Base-by-base conservation (phyloP, 2,888 invertebrate species). In the Dolichopus griseipennis region DNA sequence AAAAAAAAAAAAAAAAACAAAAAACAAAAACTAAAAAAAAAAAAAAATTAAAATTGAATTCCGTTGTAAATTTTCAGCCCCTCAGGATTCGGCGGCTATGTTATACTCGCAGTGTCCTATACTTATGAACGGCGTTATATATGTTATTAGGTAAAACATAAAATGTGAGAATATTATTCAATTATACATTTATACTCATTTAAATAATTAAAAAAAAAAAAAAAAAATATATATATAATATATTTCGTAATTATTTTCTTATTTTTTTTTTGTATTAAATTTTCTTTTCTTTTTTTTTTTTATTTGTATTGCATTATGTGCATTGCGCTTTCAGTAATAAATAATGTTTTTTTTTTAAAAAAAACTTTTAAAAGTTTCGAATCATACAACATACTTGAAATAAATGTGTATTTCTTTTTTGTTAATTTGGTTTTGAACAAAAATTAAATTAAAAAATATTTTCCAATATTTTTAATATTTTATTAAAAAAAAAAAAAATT, bases 121-220 rank as follows among this genome's bases (percentile, higher is more conserved):
- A 77, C 77, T 80, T 78, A 78, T 81, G 78, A 80, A 80, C 75
- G 80, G 80, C 77, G 79, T 80, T 73, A 78, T 81, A 77, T 80
- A 80, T 76, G 77, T 81, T 75, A 81, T 81, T 80, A 80, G 80
- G 80, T 80, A 79, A 78, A 76, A 74, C 73, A 65, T 66, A 67
- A 71, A 64, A 64, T 64, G 64, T 64, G 64, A 64, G 64, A 64
- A 64, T 34, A 64, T 52, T 52, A 52, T 63, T 65, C 20, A n/a
- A 67, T 33, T 67, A 52, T 64, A 65, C 33, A 66, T 62, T 64
- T 67, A 27, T 41, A 41, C 52, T 37, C 22, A 34, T 67, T 21
- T 67, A 37, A 27, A 27, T 27, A 27, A 27, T 27, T 4, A 27
- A 4, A 27, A 27, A 27, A 27, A 4, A 27, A 27, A 27, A 27